Evolutionary conservation across 2,797 vertebrate genomes (phyloP), one percentile per base, ranked within the genome.

Genomic region (Takifugu rubripes): DNA sequence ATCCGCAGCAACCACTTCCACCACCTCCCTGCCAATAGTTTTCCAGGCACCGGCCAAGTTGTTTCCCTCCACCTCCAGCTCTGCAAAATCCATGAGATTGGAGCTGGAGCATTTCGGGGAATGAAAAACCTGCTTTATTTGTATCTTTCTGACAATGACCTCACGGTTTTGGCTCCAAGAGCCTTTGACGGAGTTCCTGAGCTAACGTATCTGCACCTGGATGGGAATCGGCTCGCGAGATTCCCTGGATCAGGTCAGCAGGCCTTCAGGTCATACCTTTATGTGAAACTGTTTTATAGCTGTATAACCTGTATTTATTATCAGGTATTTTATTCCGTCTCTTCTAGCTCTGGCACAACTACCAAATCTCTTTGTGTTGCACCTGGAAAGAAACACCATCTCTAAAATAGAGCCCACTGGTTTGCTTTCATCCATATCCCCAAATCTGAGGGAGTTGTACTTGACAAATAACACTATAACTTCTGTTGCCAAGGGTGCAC

Each of bases 121-220:
- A 90, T 98, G 91, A 87, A 79, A 55, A 80, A 63, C 40, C 84
- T 98, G 10, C 56, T 95, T 17, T 98, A 98, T 70, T 90, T 98
- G 59, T 97, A 98, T 83, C 90, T 98, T 10, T 92, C 93, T 0
- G 12, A 95, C 72, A 98, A 97, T 46, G 74, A 54, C 58, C 91
- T 98, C 43, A 89, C 89, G 0, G 79, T 77, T 3, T 68, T 98
- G 77, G 81, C 54, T 0, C 65, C 90, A 0, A 59, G 78, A 0
- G 78, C 89, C 54, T 94, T 98, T 0, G 48, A 87, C 16, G 94
- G 94, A 8, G 82, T 72, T 1, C 83, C 89, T 0, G 72, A 52
- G 31, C 91, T 98, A 9, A 91, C 89, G 51, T 98, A 98, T 80
- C 91, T 97, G 0, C 83, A 96, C 68, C 82, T 98, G 67, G 94